Evolutionary conservation across 2,113 vertebrate species (phyloP).

Genomic region (Pelecanoides urinatrix): DNA sequence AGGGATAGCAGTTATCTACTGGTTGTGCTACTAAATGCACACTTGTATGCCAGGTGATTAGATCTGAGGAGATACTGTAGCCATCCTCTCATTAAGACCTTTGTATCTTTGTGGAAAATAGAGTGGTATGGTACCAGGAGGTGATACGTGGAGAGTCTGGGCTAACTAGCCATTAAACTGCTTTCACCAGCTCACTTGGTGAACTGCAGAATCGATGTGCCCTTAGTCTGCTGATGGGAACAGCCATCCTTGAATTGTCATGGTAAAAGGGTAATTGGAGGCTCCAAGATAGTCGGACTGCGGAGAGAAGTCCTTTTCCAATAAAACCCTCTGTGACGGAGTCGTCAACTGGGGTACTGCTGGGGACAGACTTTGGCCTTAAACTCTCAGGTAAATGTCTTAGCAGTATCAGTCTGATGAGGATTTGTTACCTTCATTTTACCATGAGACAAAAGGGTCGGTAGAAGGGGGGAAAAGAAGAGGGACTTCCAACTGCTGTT

Average conservation of each 20-base stretch:
- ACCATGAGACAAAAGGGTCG: neutral
- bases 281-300: neutral
- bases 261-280: too few species aligned
- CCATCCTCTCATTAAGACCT: neutral
- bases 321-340: neutral
- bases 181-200: neutral
- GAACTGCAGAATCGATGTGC: fast-evolving
- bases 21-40: neutral
- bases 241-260: neutral
- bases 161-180: neutral
- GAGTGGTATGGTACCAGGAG: neutral
- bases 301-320: neutral
- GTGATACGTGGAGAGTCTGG: fast-evolving
- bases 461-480: neutral
- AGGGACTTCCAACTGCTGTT: neutral
- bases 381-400: neutral
- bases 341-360: neutral
- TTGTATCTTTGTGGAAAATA: neutral
- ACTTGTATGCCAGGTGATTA: neutral
- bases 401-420: neutral
- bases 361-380: neutral
- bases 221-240: neutral
- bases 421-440: neutral
- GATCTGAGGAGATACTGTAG: neutral
- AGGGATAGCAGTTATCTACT: neutral